These are phyloP conservation scores for Scaptomyza polygonia DNA, from an alignment of 2,888 invertebrate species.

Conservation along the genomic window DNA sequence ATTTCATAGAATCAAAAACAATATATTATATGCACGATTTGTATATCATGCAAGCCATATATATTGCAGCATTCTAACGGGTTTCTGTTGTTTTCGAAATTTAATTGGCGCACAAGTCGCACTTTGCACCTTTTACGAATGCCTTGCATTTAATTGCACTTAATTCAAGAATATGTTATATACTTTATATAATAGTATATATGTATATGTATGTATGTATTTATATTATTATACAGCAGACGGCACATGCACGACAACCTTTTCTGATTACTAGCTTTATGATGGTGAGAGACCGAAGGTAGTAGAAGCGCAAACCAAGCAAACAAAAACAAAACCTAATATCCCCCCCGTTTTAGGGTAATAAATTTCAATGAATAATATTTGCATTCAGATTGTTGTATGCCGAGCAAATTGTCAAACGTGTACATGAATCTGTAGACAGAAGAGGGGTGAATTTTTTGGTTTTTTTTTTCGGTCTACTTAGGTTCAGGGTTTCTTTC, in stretches of 20 bases:
- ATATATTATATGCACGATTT: not conserved
- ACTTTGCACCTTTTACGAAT: conserved; percentile 47
- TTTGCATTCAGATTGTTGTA: conserved; percentile 51
- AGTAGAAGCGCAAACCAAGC: not conserved
- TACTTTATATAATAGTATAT: not conserved
- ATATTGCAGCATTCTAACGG: not conserved
- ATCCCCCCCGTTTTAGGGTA: conserved; percentile 19
- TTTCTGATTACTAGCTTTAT: not conserved
- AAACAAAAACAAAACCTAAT: not conserved
- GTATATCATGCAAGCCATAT: not conserved
- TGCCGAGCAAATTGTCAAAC: conserved; percentile 37
- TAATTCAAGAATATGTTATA: conserved; percentile 26
- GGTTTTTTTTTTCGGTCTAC: not conserved
- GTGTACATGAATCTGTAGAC: conserved; percentile 22
- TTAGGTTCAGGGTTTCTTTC: not conserved
- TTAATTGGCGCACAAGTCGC: conserved; percentile 31
- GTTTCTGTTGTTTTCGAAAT: conserved; percentile 17
- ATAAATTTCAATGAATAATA: conserved; percentile 64
- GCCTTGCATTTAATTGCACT: conserved; percentile 53
- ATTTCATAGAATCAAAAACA: not conserved
- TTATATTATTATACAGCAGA: not conserved
- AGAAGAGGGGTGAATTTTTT: not conserved
- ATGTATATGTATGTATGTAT: not conserved
- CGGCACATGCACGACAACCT: not conserved
- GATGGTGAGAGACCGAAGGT: not conserved